Base-by-base conservation (phyloP, 2,113 vertebrate species). In the Onychostruthus taczanowskii region DNA sequence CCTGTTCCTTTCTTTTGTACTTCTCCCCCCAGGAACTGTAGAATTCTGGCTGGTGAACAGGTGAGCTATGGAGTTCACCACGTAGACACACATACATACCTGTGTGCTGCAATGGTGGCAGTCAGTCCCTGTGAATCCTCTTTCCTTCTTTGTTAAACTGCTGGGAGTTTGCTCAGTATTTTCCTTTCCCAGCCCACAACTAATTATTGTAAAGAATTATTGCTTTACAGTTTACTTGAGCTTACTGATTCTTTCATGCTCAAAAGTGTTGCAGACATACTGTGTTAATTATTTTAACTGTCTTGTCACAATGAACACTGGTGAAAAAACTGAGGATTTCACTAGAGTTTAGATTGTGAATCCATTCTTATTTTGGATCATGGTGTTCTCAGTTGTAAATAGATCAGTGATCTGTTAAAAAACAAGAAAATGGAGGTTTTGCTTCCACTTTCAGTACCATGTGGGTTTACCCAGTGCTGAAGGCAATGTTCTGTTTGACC, bases 81-180 rank as follows among this genome's bases (percentile, higher is more conserved):
- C 2, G 2, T 9, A 24, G 37, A 35, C 21, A 13, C 31, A n/a
- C 20, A 16, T 0, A 0, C 13, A 8, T 64, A 47, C 27, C 33
- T 67, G 10, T 66, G 2, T 78, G 17, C 72, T 43, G 35, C 21
- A 30, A 61, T 74, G 35, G 26, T 78, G 52, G 11, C 15, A 33
- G 10, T 64, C 44, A 46, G 44, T 68, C 33, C 49, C 3, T 22
- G 20, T 64, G 62, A 76, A 22, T 90, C 67, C 20, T 72, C 50
- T 74, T 37, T 79, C 22, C 41, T 68, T 75, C 56, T 59, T 63
- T 82, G n/a, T 23, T 75, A 46, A 90, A 27, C 12, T 90, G n/a
- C 55, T 86, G 33, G 44, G 55, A 59, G 10, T 49, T 77, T 70
- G 30, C 19, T 73, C 2, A 1, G 0, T 86, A 21, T 80, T 79